These are phyloP conservation scores for Acanthurus leucopareius DNA, from an alignment of 2,797 vertebrate species.

Conservation along the genomic window DNA sequence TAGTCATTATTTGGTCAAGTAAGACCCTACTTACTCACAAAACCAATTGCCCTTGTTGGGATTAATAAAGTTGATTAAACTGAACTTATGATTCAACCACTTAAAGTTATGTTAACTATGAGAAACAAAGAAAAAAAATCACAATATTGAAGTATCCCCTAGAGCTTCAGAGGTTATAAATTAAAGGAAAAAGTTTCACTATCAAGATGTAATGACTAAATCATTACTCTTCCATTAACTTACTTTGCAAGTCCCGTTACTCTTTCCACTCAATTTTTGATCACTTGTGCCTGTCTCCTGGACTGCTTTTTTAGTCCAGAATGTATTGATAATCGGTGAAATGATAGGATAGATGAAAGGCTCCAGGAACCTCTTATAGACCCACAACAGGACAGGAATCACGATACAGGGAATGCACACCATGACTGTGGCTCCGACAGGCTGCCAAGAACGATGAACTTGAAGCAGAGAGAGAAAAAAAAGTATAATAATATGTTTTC, in stretches of 20 bases:
- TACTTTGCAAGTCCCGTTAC: constrained; percentile 79
- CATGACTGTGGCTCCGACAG: constrained; percentile 82
- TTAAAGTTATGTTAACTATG: not conserved
- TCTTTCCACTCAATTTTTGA: constrained; percentile 63
- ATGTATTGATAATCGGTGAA: constrained; percentile 87
- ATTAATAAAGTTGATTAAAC: no score
- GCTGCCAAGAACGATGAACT: constrained; percentile 8
- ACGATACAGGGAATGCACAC: constrained; percentile 98
- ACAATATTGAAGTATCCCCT: not conserved
- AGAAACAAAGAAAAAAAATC: not conserved
- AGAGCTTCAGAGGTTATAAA: not conserved
- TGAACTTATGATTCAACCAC: not conserved
- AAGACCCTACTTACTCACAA: not conserved
- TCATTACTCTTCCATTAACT: not conserved
- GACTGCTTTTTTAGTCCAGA: constrained; percentile 88
- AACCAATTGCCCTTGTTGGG: no score
- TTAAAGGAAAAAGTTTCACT: not conserved
- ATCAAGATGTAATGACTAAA: not conserved
- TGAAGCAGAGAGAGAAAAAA: constrained; percentile 24
- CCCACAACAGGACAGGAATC: constrained; percentile 95
- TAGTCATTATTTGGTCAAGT: not conserved
- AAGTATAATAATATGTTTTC: not conserved
- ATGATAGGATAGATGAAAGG: constrained; percentile 93
- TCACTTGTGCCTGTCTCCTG: constrained; percentile 66
- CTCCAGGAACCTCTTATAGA: constrained; percentile 97